phyloP scores from a whole-genome alignment of 2,113 vertebrate genomes.

The Meles meles region DNA sequence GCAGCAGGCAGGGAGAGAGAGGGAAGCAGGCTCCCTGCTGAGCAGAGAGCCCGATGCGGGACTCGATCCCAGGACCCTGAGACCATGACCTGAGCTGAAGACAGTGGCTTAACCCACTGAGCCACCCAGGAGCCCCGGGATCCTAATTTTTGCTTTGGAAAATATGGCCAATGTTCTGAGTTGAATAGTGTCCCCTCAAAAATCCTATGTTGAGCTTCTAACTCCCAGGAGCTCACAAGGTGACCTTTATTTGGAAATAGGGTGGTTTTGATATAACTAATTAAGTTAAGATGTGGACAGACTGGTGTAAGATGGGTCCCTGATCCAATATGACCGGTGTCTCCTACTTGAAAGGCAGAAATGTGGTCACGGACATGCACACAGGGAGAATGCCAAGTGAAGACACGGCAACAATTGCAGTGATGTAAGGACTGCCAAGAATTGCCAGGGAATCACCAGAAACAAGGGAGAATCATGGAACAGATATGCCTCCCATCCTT shows the following conservation, averaged over 20 bases:
- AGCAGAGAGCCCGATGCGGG: too few species aligned
- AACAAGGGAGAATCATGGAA: background rate
- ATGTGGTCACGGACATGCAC: background rate
- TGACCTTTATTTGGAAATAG: constrained; percentile 25
- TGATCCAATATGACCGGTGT: background rate
- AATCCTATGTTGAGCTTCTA: background rate
- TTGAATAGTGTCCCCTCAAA: background rate
- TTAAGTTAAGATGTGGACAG: background rate
- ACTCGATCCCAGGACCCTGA: too few species aligned
- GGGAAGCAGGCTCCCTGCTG: too few species aligned
- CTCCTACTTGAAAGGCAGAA: background rate
- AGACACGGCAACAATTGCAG: background rate
- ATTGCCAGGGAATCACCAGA: background rate
- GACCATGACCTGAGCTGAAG: too few species aligned
- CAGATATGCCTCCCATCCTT: background rate
- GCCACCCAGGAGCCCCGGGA: too few species aligned
- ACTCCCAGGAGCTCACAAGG: background rate
- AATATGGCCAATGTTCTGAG: background rate
- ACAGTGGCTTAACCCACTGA: too few species aligned
- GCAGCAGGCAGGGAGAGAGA: too few species aligned
- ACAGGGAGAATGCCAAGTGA: background rate
- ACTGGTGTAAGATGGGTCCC: background rate
- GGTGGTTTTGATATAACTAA: background rate
- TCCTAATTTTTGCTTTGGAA: constrained; percentile 22
- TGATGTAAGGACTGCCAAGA: background rate